phyloP scores from a whole-genome alignment of 2,888 invertebrate species.

The Ethmia dodecea region DNA sequence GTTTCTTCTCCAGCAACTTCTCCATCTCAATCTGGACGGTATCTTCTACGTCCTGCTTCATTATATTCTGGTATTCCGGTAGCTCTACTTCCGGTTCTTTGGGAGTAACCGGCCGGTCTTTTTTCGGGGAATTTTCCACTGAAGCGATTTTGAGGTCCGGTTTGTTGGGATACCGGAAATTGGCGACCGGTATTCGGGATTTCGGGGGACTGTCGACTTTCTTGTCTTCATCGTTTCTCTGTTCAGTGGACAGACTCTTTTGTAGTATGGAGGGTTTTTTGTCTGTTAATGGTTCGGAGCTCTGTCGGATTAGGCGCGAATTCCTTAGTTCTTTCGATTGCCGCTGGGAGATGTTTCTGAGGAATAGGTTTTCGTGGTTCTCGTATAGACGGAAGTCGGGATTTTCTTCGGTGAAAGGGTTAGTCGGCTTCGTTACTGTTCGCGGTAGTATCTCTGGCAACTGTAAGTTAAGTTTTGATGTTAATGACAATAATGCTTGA shows the following conservation, averaged over 20 bases:
- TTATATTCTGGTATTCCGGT: constrained; percentile 63
- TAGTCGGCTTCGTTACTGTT: constrained; percentile 40
- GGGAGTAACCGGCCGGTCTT: constrained; percentile 16
- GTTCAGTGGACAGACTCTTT: constrained; percentile 63
- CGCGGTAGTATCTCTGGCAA: constrained; percentile 64
- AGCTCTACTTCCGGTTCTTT: constrained; percentile 34
- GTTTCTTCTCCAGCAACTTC: constrained; percentile 36
- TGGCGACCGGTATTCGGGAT: constrained; percentile 66
- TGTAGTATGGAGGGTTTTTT: constrained; percentile 44
- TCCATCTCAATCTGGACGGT: constrained; percentile 26
- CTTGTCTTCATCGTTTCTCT: constrained; percentile 31
- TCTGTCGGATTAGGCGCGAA: constrained; percentile 53
- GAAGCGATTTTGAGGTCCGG: constrained; percentile 46
- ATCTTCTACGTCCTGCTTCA: constrained; percentile 27
- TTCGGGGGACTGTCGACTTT: constrained; percentile 42
- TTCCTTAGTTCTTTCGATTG: constrained; percentile 60
- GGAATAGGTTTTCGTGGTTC: constrained; percentile 64
- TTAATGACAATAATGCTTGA: no score
- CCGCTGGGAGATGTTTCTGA: constrained; percentile 57
- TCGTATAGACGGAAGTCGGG: constrained; percentile 54
- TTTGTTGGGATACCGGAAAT: constrained; percentile 66
- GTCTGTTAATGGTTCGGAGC: constrained; percentile 58
- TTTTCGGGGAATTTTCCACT: constrained; percentile 54
- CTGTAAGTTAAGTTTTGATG: no score
- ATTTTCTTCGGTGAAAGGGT: constrained; percentile 46